These are phyloP conservation scores for Anthophora plumipes DNA, from an alignment of 2,888 invertebrate genomes.

Conservation along the genomic window DNA sequence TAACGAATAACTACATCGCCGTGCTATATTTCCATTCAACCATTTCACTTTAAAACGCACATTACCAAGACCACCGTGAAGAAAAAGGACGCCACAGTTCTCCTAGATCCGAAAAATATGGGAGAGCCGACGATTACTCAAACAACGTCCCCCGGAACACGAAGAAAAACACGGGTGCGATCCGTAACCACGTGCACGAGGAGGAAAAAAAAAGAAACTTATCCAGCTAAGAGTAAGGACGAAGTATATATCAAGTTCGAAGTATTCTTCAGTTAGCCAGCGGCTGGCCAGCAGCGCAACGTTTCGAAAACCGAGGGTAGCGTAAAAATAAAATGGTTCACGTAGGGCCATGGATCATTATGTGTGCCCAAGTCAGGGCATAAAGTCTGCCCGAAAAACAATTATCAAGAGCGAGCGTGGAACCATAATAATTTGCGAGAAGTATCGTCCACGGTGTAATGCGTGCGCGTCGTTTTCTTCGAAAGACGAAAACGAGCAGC, in stretches of 20 bases:
- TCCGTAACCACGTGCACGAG: not conserved
- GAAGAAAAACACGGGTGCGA: not conserved
- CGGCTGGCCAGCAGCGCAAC: not conserved
- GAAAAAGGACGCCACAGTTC: not conserved
- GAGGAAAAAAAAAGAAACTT: not conserved
- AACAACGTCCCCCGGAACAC: not conserved
- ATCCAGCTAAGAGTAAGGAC: not conserved
- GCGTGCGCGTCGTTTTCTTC: slow-evolving; percentile 34
- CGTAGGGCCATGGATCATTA: not conserved
- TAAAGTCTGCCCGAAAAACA: slow-evolving; percentile 19
- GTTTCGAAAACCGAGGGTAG: not conserved
- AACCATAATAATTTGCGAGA: slow-evolving; percentile 43
- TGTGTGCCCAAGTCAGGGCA: not conserved
- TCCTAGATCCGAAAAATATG: not conserved
- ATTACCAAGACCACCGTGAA: not conserved
- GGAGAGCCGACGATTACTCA: not conserved
- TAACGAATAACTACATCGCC: too few species aligned
- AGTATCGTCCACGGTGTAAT: slow-evolving; percentile 29
- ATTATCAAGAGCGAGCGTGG: slow-evolving; percentile 38
- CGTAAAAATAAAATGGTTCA: slow-evolving; percentile 19
- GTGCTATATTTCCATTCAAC: not conserved
- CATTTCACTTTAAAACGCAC: not conserved
- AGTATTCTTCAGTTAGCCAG: not conserved
- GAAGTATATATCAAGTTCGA: not conserved
- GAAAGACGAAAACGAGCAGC: slow-evolving; percentile 46